Conservation (phyloP, 2,113 vertebrate genomes). For the Rhadina sibilatrix region DNA sequence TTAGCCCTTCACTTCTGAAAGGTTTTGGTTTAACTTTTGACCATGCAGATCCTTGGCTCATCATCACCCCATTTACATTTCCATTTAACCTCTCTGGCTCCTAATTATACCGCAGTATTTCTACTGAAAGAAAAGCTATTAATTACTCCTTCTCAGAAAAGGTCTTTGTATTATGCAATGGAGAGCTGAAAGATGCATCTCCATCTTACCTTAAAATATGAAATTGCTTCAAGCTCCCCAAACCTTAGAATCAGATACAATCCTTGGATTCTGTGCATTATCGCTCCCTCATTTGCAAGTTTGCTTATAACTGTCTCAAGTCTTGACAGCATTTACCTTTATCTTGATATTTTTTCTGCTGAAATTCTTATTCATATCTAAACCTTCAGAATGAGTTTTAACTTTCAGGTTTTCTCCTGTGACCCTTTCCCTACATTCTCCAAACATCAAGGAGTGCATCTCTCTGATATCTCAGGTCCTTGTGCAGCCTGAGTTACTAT, state of each 20-base stretch:
- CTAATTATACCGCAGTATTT: neutral
- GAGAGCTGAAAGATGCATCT: neutral
- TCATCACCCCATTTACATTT: neutral
- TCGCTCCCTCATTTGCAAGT: neutral
- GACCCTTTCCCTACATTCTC: neutral
- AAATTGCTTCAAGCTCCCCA: neutral
- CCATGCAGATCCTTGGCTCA: neutral
- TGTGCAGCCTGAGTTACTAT: neutral
- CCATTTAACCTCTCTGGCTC: neutral
- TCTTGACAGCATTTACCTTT: neutral
- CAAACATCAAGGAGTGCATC: neutral
- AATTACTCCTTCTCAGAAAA: neutral
- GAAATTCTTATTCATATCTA: constrained; percentile 1
- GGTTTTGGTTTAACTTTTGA: neutral
- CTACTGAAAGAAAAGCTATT: neutral
- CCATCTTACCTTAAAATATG: neutral
- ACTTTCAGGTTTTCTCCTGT: neutral
- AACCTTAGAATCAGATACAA: neutral
- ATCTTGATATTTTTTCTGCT: constrained; percentile 7
- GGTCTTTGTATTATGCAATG: neutral
- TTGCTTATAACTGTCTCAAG: neutral
- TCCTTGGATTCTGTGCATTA: neutral
- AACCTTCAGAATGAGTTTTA: constrained; percentile 11
- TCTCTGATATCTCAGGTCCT: neutral
- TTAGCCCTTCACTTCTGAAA: neutral